Conservation (phyloP, 1,140 invertebrate species). For the Atta cephalotes region DNA sequence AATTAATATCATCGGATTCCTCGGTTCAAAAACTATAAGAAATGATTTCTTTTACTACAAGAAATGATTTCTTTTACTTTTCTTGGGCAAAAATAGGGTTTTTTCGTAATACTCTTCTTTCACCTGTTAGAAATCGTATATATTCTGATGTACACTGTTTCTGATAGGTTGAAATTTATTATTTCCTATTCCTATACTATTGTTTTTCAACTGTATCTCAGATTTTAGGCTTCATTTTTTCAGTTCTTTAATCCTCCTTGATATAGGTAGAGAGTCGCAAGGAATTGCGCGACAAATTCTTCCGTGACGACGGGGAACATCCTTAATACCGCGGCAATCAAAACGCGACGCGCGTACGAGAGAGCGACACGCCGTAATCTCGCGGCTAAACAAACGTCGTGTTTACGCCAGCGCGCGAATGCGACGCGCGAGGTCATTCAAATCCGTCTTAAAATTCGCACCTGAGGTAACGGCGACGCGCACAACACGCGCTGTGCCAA, state of each 20-base stretch:
- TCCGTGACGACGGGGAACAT: neutral
- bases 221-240: no score
- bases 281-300: neutral
- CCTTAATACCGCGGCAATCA: conserved; percentile 18
- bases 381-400: conserved; percentile 51
- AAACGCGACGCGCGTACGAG: neutral
- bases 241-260: neutral
- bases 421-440: conserved; percentile 37
- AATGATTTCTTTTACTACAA: no score
- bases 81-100: no score
- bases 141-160: no score
- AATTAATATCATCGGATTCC: no score
- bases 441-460: conserved; percentile 64
- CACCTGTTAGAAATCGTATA: no score
- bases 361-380: conserved; percentile 21
- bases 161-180: no score
- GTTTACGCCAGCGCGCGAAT: conserved; percentile 43
- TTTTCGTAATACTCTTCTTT: no score
- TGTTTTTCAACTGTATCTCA: no score
- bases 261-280: neutral
- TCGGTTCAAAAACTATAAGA: no score
- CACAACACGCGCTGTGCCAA: conserved; percentile 44
- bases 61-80: no score
- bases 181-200: no score
- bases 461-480: conserved; percentile 57